Conservation (phyloP, 2,888 invertebrate genomes). For the Drosophila setosimentum region DNA sequence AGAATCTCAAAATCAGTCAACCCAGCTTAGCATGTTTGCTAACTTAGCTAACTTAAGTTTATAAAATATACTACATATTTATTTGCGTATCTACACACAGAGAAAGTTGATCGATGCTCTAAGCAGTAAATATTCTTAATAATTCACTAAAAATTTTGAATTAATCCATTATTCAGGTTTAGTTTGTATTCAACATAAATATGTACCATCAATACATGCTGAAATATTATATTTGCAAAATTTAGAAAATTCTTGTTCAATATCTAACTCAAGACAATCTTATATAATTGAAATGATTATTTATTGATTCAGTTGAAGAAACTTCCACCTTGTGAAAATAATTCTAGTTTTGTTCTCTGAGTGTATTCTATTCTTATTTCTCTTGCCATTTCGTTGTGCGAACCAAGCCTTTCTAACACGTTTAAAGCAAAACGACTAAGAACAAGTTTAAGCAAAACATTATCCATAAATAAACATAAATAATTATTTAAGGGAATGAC, state of each 20-base stretch:
- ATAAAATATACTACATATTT: conserved; percentile 16
- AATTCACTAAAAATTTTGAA: background rate
- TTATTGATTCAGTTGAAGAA: background rate
- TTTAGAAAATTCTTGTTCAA: background rate
- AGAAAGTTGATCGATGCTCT: conserved; percentile 3
- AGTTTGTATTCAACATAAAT: background rate
- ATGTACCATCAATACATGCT: background rate
- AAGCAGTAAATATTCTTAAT: background rate
- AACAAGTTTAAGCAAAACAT: conserved; percentile 77
- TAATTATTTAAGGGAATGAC: conserved; percentile 79
- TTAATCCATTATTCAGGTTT: background rate
- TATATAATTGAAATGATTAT: background rate
- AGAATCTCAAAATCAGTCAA: conserved; percentile 36
- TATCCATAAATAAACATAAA: conserved; percentile 79
- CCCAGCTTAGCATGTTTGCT: conserved; percentile 41
- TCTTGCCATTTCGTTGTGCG: conserved; percentile 70
- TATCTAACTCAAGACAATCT: background rate
- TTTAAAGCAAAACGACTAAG: conserved; percentile 77
- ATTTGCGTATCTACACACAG: conserved; percentile 25
- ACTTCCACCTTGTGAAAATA: no score
- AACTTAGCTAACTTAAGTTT: conserved; percentile 47
- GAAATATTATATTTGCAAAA: no score
- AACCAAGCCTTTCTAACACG: conserved; percentile 80
- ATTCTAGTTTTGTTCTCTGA: conserved; percentile 4
- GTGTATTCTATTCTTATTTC: conserved; percentile 56